These are phyloP conservation scores for Xiphophorus hellerii DNA, from an alignment of 2,113 vertebrate genomes.

Conservation along the genomic window DNA sequence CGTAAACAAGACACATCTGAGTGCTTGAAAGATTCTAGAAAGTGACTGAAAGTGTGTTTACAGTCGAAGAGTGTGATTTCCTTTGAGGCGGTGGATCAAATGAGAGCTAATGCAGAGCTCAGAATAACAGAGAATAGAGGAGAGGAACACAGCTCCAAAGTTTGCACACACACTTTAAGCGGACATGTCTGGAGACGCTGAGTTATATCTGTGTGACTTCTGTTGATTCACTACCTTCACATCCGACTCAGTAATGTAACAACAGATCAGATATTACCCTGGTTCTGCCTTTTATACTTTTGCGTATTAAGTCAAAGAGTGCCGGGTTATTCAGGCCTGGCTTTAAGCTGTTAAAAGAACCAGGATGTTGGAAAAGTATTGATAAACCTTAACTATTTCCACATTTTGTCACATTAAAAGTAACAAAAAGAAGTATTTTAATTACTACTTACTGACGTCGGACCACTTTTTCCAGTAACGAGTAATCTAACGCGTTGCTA, in stretches of 20 bases:
- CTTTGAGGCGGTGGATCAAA: neutral
- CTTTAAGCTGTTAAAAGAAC: no score
- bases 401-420: neutral
- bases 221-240: no score
- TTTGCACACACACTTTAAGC: neutral
- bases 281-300: no score
- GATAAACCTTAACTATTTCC: neutral
- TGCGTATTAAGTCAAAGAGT: no score
- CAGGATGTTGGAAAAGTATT: neutral
- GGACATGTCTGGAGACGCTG: neutral
- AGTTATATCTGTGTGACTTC: no score
- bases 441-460: no score
- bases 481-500: no score
- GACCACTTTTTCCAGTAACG: no score
- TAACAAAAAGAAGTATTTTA: neutral
- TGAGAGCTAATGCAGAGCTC: neutral
- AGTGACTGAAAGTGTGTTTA: neutral
- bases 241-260: no score
- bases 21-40: neutral
- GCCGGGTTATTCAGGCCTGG: no score
- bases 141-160: neutral
- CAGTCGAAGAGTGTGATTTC: neutral
- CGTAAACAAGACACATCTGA: constrained; percentile 2
- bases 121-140: neutral
- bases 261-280: no score